A percentile compares a stretch with the other conserved stretches of the same genome.
Conservation (phyloP, 2,888 invertebrate genomes). For the Drosophila siamana region DNA sequence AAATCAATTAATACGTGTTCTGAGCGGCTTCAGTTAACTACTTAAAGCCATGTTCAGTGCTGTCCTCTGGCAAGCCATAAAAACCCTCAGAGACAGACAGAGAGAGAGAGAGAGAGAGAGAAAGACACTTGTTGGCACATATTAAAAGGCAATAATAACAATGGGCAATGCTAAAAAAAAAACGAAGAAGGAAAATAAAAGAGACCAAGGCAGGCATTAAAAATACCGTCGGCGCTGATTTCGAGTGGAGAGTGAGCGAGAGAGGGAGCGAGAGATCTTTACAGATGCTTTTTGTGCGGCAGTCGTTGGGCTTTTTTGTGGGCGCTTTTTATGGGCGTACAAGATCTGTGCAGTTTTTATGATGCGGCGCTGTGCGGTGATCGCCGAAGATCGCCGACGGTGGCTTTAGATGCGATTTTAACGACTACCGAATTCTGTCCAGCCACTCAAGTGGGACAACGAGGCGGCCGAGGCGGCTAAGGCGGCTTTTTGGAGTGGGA, state of each 20-base stretch:
- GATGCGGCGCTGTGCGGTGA: slow-evolving; percentile 51
- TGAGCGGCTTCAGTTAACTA: slow-evolving; percentile 14
- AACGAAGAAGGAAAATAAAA: slow-evolving; percentile 33
- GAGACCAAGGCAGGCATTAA: slow-evolving; percentile 49
- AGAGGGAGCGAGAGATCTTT: slow-evolving; percentile 48
- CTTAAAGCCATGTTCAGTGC: slow-evolving; percentile 4
- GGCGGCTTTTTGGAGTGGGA: neutral
- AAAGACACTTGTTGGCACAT: slow-evolving; percentile 58
- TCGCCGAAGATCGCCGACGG: slow-evolving; percentile 54
- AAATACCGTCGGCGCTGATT: slow-evolving; percentile 72
- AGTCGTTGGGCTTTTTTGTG: slow-evolving; percentile 38
- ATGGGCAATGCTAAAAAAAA: slow-evolving; percentile 31
- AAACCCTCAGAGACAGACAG: slow-evolving; percentile 17
- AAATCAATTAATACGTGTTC: slow-evolving; percentile 6
- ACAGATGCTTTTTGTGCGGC: neutral
- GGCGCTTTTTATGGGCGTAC: slow-evolving; percentile 76
- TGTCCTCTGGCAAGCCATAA: slow-evolving; percentile 48
- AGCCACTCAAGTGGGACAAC: neutral
- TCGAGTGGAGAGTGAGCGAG: slow-evolving; percentile 11
- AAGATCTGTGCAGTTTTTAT: slow-evolving; percentile 67
- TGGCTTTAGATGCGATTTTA: slow-evolving; percentile 56
- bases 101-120: slow-evolving; percentile 1
- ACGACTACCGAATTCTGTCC: slow-evolving; percentile 75
- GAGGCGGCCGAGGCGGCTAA: neutral
- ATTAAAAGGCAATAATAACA: slow-evolving; percentile 51